Conservation (phyloP, 2,888 invertebrate species). For the Drosophila atripex region DNA sequence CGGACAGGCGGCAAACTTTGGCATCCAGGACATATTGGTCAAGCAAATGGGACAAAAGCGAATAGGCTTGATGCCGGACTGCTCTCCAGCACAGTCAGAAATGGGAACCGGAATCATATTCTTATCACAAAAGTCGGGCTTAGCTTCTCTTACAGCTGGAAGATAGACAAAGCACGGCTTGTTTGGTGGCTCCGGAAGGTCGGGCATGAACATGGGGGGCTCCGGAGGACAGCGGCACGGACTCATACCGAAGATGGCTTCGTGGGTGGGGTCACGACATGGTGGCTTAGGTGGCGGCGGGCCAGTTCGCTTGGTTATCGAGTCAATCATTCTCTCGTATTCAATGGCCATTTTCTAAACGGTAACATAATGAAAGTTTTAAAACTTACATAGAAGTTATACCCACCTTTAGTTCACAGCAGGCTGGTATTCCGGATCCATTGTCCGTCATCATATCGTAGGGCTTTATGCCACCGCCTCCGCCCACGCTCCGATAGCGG, state of each 20-base stretch:
- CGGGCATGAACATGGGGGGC: not conserved
- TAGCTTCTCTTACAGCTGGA: not conserved
- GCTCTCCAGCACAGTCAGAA: constrained; percentile 17
- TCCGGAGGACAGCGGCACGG: constrained; percentile 21
- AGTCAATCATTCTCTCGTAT: constrained; percentile 51
- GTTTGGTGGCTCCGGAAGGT: constrained; percentile 20
- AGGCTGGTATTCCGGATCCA: constrained; percentile 43
- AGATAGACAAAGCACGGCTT: constrained; percentile 26
- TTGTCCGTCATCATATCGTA: constrained; percentile 45
- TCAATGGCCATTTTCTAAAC: constrained; percentile 53
- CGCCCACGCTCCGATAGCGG: constrained; percentile 51
- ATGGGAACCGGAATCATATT: constrained; percentile 25
- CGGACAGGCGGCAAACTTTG: constrained; percentile 83
- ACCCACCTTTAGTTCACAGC: constrained; percentile 63
- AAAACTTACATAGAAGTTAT: not conserved
- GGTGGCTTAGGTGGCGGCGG: constrained; percentile 15
- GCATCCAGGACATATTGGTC: constrained; percentile 81
- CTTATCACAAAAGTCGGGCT: constrained; percentile 4
- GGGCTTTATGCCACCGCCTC: constrained; percentile 53
- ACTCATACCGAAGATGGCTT: constrained; percentile 11
- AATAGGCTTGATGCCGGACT: constrained; percentile 39
- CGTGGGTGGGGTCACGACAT: not conserved
- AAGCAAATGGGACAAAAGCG: constrained; percentile 81
- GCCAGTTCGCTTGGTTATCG: constrained; percentile 30
- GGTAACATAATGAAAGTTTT: not conserved